Conservation (phyloP, 2,888 invertebrate species). For the Macrophya alboannulata region DNA sequence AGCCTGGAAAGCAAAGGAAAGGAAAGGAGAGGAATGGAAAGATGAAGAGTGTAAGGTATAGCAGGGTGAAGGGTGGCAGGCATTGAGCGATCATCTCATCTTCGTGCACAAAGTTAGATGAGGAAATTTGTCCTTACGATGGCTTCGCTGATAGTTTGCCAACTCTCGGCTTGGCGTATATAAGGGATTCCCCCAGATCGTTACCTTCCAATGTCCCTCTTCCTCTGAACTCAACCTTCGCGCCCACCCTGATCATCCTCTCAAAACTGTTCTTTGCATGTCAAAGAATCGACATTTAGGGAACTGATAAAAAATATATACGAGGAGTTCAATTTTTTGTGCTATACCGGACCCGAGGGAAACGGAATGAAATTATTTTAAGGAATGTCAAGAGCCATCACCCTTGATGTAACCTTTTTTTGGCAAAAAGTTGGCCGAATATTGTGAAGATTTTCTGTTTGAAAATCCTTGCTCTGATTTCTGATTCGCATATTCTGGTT, state of each 20-base stretch:
- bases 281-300: slow-evolving; percentile 2
- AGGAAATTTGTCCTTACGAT: slow-evolving; percentile 79
- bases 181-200: slow-evolving; percentile 42
- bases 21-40: slow-evolving; percentile 59
- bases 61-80: slow-evolving; percentile 64
- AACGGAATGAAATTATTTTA: not conserved
- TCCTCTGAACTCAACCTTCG: not conserved
- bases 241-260: not conserved
- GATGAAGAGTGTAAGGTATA: slow-evolving; percentile 59
- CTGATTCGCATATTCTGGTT: not conserved
- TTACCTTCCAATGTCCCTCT: slow-evolving; percentile 27
- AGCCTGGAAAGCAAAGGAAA: slow-evolving; percentile 58
- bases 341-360: not conserved
- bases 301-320: not conserved
- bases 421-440: not conserved
- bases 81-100: slow-evolving; percentile 80
- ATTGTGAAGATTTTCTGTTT: not conserved
- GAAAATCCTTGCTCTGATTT: not conserved
- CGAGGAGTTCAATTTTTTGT: not conserved
- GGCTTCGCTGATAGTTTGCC: slow-evolving; percentile 77
- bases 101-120: slow-evolving; percentile 78
- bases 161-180: slow-evolving; percentile 65
- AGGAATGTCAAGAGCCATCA: not conserved
- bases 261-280: not conserved
- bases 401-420: not conserved